Evolutionary conservation across 53 echinoderm and acorn worm genomes (phyloP), one percentile per base, ranked within the genome.

Genomic region (Temnopleurus reevesii): DNA sequence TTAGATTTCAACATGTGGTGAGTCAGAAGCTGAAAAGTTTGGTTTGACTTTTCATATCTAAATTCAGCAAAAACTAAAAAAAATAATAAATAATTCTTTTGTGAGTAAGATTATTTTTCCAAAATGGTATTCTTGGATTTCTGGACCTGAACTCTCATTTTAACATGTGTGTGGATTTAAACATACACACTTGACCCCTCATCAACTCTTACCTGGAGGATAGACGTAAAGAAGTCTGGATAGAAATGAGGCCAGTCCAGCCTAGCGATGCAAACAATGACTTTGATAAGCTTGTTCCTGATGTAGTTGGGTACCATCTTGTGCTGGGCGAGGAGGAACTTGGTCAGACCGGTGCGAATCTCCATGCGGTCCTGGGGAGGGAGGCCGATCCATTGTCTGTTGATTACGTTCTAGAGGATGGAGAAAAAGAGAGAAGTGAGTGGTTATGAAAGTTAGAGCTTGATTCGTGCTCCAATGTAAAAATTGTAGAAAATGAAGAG

Each of bases 191-290:
- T n/a, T n/a, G n/a, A n/a, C n/a, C n/a, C n/a, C n/a, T n/a, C n/a
- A n/a, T n/a, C n/a, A n/a, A n/a, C n/a, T 46, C 90, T 41, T 55
- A 99, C 99, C 94, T 96, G 96, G 10, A 99, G 84, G 30, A 99
- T 99, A 65, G 94, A 93, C n/a, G 94, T 93, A 71, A 99, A 99
- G 90, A 99, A 99, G 77, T 99, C 99, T 41, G 99, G 99, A 86
- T 99, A 99, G 90, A 94, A 96, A 66, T 96, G 96, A 19, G 99
- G 99, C 99, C 99, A 99, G 85, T 99, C 99, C 41, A 96, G 93
- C 77, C 95, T 91, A 38, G 94, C 99, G 47, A 99, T 93, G 60
- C 95, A 96, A 18, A 99, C 99, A 25, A 99, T 89, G 77, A 99
- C 99, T 80, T 99, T 99, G 92, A 99, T 90, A 15, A 99, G 89